phyloP scores from a whole-genome alignment of 2,113 vertebrate species.

The Zapus hudsonius region DNA sequence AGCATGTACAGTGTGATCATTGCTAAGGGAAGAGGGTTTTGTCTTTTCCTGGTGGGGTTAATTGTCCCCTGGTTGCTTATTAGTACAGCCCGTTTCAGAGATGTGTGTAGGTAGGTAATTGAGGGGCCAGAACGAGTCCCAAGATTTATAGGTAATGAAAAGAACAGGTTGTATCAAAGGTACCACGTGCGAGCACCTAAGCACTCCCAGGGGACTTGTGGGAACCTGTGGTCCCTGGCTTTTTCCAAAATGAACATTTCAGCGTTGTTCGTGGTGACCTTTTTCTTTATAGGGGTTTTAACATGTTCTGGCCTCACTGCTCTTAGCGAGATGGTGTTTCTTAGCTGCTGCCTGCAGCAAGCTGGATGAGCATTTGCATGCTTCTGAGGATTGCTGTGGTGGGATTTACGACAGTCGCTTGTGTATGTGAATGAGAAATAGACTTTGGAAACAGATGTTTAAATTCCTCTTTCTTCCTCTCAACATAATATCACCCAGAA shows the following conservation, averaged over 20 bases:
- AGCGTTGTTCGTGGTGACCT: background rate
- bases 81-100: background rate
- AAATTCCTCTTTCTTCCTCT: background rate
- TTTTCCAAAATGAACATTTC: constrained; percentile 55
- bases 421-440: background rate
- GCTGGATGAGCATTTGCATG: background rate
- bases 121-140: background rate
- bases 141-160: constrained; percentile 69
- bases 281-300: background rate
- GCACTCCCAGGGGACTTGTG: background rate
- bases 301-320: background rate
- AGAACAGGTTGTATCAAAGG: constrained; percentile 57
- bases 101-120: background rate
- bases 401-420: background rate
- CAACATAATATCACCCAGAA: background rate
- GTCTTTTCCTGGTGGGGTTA: constrained; percentile 27
- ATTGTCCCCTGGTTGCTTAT: background rate
- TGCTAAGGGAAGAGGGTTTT: constrained; percentile 37
- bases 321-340: background rate
- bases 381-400: background rate
- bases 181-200: background rate
- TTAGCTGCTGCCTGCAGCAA: background rate
- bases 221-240: background rate
- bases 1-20: constrained; percentile 42
- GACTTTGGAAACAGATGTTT: constrained; percentile 36